Percentiles rank a stretch among this genome's conserved stretches.
These are phyloP conservation scores for Listronotus bonariensis DNA, from an alignment of 1,140 invertebrate species.

Conservation along the genomic window DNA sequence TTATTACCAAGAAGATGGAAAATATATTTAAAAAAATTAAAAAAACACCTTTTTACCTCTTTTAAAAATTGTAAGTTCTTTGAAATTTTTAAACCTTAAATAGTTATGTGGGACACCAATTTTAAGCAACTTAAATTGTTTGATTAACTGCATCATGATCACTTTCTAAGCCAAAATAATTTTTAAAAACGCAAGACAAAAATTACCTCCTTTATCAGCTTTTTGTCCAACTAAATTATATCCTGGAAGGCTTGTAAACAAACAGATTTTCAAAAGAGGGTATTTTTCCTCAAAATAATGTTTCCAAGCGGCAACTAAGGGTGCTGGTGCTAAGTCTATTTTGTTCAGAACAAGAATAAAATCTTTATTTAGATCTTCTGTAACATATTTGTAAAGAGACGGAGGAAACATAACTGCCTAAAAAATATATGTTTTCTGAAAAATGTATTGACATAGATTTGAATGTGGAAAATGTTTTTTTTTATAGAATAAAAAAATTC, in stretches of 20 bases:
- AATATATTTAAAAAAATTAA: too few relatives aligned
- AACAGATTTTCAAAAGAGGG: slow-evolving; percentile 75
- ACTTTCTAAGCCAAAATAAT: too few relatives aligned
- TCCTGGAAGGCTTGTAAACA: slow-evolving; percentile 82
- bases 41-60: too few relatives aligned
- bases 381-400: slow-evolving; percentile 81
- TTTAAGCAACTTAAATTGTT: too few relatives aligned
- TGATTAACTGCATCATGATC: too few relatives aligned
- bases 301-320: slow-evolving; percentile 86
- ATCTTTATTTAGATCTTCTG: slow-evolving; percentile 73
- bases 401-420: slow-evolving; percentile 86
- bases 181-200: too few relatives aligned
- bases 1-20: too few relatives aligned
- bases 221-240: slow-evolving; percentile 70
- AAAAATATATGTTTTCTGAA: slow-evolving; percentile 39
- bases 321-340: slow-evolving; percentile 83
- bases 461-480: too few relatives aligned
- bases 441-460: slow-evolving; percentile 12
- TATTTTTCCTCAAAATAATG: slow-evolving; percentile 76
- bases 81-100: too few relatives aligned
- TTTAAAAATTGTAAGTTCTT: too few relatives aligned
- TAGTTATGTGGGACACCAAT: too few relatives aligned
- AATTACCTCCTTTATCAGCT: slow-evolving; percentile 59
- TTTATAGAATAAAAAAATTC: too few relatives aligned
- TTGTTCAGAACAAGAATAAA: slow-evolving; percentile 92